Evolutionary conservation across 2,888 invertebrate genomes (phyloP), one percentile per base, ranked within the genome.

Genomic region (Anoncus sp.): DNA sequence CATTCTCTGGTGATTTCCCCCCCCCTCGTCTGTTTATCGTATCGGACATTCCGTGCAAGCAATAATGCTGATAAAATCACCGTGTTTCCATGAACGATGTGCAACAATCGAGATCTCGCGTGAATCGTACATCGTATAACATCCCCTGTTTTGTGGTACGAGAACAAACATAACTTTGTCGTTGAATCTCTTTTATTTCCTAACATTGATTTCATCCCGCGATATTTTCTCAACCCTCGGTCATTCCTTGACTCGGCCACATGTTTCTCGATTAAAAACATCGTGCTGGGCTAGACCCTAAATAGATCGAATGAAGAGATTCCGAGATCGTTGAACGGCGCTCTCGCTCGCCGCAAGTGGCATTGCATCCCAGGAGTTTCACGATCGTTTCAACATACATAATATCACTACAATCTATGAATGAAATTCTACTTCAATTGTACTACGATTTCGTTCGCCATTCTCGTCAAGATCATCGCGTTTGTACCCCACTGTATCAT

Each of bases 241-340:
- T 14, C 9, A 27, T 10, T 43, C 10, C 24, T 38, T 9, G n/a
- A 51, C n/a, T n/a, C 59, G 18, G 47, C 24, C 35, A 40, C 20
- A 55, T n/a, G 40, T 16, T 16, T 43, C 14, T 1, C 18, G 35
- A 49, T 10, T 43, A 24, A 55, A n/a, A 43, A 16, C 24, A 40
- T 27, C 40, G 10, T 16, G 31, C 70, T 45, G 38, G 62, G 16
- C n/a, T n/a, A 59, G 60, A 22, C 38, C 65, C 40, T 45, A 45
- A 73, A 73, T 59, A 38, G 12, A 63, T 69, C 43, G 35, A 55
- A 47, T 14, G 49, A 38, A 31, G 7, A 45, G 40, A 60, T 74
- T 66, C 67, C 40, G 49, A 60, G 65, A 74, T 60, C 74, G 40
- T 65, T 77, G 77, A 66, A 53, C 70, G n/a, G 31, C 47, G 40